Base-by-base conservation (phyloP, 2,113 vertebrate species). In the Spea multiplicata region DNA sequence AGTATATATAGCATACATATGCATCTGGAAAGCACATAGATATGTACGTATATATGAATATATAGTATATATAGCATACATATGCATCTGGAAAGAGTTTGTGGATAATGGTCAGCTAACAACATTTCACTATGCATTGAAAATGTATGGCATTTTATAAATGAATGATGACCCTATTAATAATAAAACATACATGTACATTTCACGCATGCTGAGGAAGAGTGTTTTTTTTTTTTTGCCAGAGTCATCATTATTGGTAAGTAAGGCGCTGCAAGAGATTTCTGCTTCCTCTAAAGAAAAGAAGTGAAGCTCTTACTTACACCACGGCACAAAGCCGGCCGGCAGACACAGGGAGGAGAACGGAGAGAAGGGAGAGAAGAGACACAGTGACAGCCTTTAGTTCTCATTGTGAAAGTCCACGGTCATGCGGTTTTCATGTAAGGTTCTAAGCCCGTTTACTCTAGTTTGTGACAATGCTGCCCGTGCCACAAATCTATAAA, bases 251-350 rank as follows among this genome's bases (percentile, higher is more conserved):
- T 14, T 30, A 73, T 73, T 55, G 16, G 62, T 79, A 79, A 79
- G 62, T 79, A 79, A 73, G 71, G 44, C 9, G 50, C 61, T 67
- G 45, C 70, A 59, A 64, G 49, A 14, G 50, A 80, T 62, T 50
- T 57, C 13, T 74, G n/a, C n/a, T 49, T 74, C 12, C 44, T 12
- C 49, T 17, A 74, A 45, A 68, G 50, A 73, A 80, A 59, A 80
- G 71, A 50, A 66, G 73, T 72, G 52, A 55, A 80, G 86, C 74
- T 81, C 66, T 68, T 85, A 86, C 84, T 87, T 83, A 86, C 77
- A 84, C 74, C 47, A 47, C 30, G 0, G 14, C 81, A 79, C 65
- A 49, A 81, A 83, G 84, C 8, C 74, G 68, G 80, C 59, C 76
- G 80, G 52, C 76, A 0, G 50, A 61, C 65, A 65, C 0, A 0